phyloP scores from a whole-genome alignment of 1,140 invertebrate genomes.

The Formica selysi region DNA sequence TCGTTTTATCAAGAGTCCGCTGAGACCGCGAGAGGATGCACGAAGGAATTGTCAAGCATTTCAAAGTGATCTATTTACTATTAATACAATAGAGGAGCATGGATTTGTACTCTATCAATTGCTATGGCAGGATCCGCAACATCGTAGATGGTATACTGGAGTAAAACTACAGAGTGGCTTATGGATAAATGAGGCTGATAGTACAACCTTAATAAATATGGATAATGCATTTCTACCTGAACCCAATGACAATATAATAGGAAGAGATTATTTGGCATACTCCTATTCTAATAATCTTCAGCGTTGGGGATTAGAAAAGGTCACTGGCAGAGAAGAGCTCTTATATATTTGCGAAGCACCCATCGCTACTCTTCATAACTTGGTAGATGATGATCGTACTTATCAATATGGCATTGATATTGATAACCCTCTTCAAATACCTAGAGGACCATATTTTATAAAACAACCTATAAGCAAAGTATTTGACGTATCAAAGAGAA shows the following conservation, averaged over 20 bases:
- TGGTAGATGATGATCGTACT: slow-evolving; percentile 91
- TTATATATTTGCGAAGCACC: slow-evolving; percentile 96
- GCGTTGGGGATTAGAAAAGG: slow-evolving; percentile 94
- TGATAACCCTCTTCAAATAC: slow-evolving; percentile 92
- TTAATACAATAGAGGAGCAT: slow-evolving; percentile 95
- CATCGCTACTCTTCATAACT: slow-evolving; percentile 89
- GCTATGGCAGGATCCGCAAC: slow-evolving; percentile 93
- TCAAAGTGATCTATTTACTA: slow-evolving; percentile 92
- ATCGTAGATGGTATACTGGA: slow-evolving; percentile 95
- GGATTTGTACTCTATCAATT: slow-evolving; percentile 93
- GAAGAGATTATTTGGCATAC: slow-evolving; percentile 89
- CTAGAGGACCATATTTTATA: slow-evolving; percentile 95
- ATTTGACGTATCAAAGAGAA: slow-evolving; percentile 93
- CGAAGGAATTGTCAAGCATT: slow-evolving; percentile 93
- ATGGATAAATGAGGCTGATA: slow-evolving; percentile 95
- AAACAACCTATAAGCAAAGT: slow-evolving; percentile 93
- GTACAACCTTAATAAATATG: slow-evolving; percentile 91
- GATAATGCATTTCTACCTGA: slow-evolving; percentile 93
- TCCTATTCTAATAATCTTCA: slow-evolving; percentile 91
- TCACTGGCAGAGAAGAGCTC: slow-evolving; percentile 91
- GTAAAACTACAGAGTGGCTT: slow-evolving; percentile 90
- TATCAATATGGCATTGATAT: slow-evolving; percentile 94
- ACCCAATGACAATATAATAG: slow-evolving; percentile 83
- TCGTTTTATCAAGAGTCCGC: slow-evolving; percentile 94
- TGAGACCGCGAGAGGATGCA: slow-evolving; percentile 92